These are phyloP conservation scores for Argyresthia goedartella DNA, from an alignment of 2,888 invertebrate species.

Conservation along the genomic window DNA sequence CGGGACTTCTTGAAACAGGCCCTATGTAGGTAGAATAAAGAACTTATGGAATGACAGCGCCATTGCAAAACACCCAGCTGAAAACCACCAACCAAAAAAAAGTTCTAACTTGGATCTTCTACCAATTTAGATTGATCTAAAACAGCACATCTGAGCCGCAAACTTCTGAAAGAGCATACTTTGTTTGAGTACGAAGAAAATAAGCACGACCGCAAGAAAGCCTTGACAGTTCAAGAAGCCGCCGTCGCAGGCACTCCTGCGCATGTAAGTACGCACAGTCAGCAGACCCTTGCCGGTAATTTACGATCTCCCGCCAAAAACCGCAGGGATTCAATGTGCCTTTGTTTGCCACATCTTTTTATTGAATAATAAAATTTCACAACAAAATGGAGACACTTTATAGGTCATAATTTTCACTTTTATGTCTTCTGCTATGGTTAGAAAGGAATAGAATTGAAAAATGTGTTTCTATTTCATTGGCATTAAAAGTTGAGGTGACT, in stretches of 20 bases:
- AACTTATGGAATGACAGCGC: too few relatives aligned
- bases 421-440: slow-evolving; percentile 34
- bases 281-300: slow-evolving; percentile 61
- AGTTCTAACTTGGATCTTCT: neutral
- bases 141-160: too few relatives aligned
- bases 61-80: neutral
- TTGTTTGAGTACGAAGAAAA: neutral
- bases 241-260: slow-evolving; percentile 21
- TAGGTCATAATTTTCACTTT: slow-evolving; percentile 57
- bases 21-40: too few relatives aligned
- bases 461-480: neutral
- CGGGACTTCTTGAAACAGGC: too few relatives aligned
- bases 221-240: slow-evolving; percentile 66
- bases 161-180: neutral
- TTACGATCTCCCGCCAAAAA: slow-evolving; percentile 52
- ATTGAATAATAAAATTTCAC: slow-evolving; percentile 63
- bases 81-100: too few relatives aligned
- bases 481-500: too few relatives aligned
- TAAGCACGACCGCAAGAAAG: slow-evolving; percentile 45
- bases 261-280: slow-evolving; percentile 16
- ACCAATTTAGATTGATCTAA: neutral
- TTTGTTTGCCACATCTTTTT: slow-evolving; percentile 59
- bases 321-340: slow-evolving; percentile 63
- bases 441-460: slow-evolving; percentile 1
- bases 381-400: slow-evolving; percentile 61